These are phyloP conservation scores for Euthynnus affinis DNA, from an alignment of 2,797 vertebrate species.

Conservation along the genomic window DNA sequence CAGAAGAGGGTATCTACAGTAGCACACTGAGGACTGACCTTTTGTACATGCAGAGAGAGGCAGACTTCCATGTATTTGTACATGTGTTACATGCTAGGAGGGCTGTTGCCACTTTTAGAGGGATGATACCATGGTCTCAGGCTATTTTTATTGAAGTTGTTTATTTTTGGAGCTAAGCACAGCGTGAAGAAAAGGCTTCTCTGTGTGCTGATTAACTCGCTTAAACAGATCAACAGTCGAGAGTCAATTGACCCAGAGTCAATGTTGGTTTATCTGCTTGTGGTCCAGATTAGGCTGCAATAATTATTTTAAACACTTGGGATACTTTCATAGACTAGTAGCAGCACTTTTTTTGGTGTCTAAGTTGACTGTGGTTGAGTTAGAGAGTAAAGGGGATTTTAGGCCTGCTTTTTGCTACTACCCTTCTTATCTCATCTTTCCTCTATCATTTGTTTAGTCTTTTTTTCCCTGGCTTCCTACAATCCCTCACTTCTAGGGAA, in stretches of 20 bases:
- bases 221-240: conserved; percentile 4
- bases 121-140: background rate
- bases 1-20: no score
- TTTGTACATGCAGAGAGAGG: no score
- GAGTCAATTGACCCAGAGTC: background rate
- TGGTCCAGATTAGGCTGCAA: background rate
- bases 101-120: background rate
- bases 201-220: background rate
- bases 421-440: conserved; percentile 23
- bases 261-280: background rate
- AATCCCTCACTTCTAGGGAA: conserved; percentile 16
- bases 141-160: background rate
- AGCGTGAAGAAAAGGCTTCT: background rate
- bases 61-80: background rate
- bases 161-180: conserved; percentile 1
- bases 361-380: background rate
- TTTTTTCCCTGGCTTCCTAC: background rate
- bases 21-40: no score
- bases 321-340: no score
- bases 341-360: background rate
- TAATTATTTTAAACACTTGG: background rate
- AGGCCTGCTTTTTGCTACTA: background rate
- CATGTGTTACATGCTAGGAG: background rate
- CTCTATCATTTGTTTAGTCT: conserved; percentile 6
- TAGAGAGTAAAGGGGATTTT: no score